Conservation (phyloP, 2,888 invertebrate genomes). For the Nipponacmea schrenckii region DNA sequence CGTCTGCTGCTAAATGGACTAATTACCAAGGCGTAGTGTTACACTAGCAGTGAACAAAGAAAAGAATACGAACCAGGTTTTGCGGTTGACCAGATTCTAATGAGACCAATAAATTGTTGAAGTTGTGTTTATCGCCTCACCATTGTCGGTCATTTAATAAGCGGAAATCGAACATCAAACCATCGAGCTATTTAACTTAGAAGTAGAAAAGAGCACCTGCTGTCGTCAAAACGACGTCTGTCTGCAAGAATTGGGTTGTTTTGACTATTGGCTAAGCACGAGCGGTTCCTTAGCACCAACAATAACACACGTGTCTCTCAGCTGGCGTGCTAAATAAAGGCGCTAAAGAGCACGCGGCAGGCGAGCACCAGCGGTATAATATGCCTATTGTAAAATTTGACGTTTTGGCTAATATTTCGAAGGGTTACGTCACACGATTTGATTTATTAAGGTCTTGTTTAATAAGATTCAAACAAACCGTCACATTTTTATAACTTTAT, state of each 20-base stretch:
- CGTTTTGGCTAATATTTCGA: neutral
- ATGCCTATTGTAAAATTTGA: neutral
- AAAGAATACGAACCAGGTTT: neutral
- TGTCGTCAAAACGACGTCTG: neutral
- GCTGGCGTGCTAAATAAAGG: conserved; percentile 2
- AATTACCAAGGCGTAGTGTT: neutral
- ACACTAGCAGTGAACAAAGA: neutral
- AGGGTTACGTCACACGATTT: neutral
- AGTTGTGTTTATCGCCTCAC: neutral
- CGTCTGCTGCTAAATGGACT: neutral
- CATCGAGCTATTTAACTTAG: neutral
- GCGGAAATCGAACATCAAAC: conserved; percentile 6
- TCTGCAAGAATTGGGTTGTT: neutral
- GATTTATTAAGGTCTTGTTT: neutral
- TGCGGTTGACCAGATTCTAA: conserved; percentile 2
- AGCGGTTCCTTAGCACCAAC: neutral
- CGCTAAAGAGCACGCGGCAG: neutral
- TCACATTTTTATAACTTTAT: neutral
- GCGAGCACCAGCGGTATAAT: neutral
- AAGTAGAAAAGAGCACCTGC: conserved; percentile 4
- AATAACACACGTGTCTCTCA: conserved; percentile 5
- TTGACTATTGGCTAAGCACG: neutral
- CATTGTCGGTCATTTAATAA: conserved; percentile 3
- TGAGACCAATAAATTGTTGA: neutral
- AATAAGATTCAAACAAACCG: neutral